Evolutionary conservation across 2,888 invertebrate genomes (phyloP).

Genomic region (Oxycera nigricornis): DNA sequence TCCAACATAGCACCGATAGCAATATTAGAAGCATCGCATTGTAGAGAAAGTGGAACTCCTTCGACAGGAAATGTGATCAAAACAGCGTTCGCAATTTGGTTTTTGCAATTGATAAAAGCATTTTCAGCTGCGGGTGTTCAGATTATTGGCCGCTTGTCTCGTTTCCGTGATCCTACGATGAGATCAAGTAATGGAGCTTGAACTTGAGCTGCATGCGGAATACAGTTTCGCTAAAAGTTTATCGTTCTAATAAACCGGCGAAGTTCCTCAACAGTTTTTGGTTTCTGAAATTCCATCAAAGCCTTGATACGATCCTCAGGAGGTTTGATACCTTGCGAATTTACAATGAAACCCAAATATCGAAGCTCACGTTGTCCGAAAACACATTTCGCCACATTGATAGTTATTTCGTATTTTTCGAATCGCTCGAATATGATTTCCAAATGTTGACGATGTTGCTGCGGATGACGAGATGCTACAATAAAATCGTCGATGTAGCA

Average conservation of each 20-base stretch:
- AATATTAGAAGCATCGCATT: constrained; percentile 34
- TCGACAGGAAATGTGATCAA: constrained; percentile 30
- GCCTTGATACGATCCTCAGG: neutral
- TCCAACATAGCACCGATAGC: no score
- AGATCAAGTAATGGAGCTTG: constrained; percentile 43
- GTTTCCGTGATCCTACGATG: constrained; percentile 44
- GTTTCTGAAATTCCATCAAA: no score
- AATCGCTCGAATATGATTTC: neutral
- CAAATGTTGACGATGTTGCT: constrained; percentile 46
- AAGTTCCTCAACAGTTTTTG: constrained; percentile 30
- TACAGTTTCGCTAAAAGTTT: constrained; percentile 40
- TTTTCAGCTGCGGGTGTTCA: constrained; percentile 45
- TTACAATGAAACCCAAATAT: constrained; percentile 48
- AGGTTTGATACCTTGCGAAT: constrained; percentile 44
- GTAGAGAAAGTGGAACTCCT: constrained; percentile 22
- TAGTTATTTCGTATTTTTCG: constrained; percentile 41
- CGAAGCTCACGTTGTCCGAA: constrained; percentile 44
- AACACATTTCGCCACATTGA: constrained; percentile 48
- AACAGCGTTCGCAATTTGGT: constrained; percentile 11
- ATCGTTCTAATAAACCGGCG: constrained; percentile 37
- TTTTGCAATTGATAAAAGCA: constrained; percentile 46
- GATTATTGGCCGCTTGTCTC: constrained; percentile 45
- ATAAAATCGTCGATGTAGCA: no score
- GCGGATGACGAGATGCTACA: constrained; percentile 43
- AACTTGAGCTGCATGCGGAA: constrained; percentile 45